Evolutionary conservation across 1,140 invertebrate species (phyloP).

Genomic region (Heterodera carotae): DNA sequence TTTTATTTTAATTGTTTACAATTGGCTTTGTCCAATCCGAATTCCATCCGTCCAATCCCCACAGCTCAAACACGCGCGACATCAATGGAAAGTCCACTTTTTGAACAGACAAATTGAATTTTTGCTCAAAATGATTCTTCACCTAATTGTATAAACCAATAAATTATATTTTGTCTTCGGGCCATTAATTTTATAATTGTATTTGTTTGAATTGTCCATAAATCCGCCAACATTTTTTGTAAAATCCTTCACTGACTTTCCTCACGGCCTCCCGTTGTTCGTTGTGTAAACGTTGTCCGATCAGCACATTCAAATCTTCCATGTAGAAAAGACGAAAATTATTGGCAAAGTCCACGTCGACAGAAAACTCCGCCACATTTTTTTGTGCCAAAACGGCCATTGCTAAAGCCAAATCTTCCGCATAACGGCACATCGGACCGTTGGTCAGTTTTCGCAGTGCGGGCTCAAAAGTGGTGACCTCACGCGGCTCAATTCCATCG

Average conservation of each 20-base stretch:
- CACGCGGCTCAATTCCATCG: constrained; percentile 18
- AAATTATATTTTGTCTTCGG: not conserved
- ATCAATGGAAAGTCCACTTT: constrained; percentile 44
- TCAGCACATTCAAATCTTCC: constrained; percentile 48
- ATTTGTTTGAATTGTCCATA: too few species aligned
- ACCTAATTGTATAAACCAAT: constrained; percentile 26
- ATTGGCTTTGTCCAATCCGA: not conserved
- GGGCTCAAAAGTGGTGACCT: not conserved
- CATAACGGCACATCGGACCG: constrained; percentile 86
- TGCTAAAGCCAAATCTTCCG: constrained; percentile 75
- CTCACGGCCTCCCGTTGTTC: constrained; percentile 21
- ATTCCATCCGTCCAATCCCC: constrained; percentile 12
- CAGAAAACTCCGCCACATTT: constrained; percentile 25
- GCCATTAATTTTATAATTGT: too few species aligned
- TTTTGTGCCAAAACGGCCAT: constrained; percentile 43
- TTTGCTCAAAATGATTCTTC: constrained; percentile 51
- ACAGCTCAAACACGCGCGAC: constrained; percentile 34
- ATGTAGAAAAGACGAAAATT: constrained; percentile 61
- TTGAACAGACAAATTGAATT: constrained; percentile 43
- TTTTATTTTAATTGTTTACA: constrained; percentile 14
- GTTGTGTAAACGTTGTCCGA: constrained; percentile 24
- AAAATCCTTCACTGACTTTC: constrained; percentile 10
- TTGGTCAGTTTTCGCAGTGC: constrained; percentile 67
- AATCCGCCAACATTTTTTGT: too few species aligned
- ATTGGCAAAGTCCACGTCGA: constrained; percentile 44